phyloP scores from a whole-genome alignment of 2,797 vertebrate species.

The Anguilla pacifica region DNA sequence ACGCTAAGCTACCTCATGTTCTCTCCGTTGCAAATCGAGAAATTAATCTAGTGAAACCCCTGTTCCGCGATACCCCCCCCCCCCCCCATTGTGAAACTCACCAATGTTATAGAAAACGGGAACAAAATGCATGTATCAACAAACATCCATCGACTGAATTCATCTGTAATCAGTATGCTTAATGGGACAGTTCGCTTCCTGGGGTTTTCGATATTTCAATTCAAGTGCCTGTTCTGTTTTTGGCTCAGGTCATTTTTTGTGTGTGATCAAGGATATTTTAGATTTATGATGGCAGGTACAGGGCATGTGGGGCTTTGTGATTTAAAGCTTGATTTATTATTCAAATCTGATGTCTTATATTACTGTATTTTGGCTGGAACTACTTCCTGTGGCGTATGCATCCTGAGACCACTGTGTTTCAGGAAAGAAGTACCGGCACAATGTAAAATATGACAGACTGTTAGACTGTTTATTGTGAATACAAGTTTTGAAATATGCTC shows the following conservation, averaged over 20 bases:
- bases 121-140: neutral
- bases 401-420: neutral
- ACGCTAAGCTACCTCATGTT: conserved; percentile 12
- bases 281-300: neutral
- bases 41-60: neutral
- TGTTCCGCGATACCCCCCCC: neutral
- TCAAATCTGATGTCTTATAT: too few relatives aligned
- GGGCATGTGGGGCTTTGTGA: neutral
- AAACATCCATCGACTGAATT: neutral
- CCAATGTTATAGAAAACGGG: neutral
- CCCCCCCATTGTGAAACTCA: conserved; percentile 3
- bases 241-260: neutral
- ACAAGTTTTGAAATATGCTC: neutral
- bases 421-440: neutral
- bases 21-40: neutral
- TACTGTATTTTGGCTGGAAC: too few relatives aligned
- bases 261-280: neutral
- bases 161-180: neutral
- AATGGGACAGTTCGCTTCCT: neutral
- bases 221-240: neutral
- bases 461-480: neutral
- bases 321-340: neutral
- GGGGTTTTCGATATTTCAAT: neutral
- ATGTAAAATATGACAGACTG: too few relatives aligned
- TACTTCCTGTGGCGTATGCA: neutral